A percentile compares a stretch with the other conserved stretches of the same genome.
phyloP scores from a whole-genome alignment of 2,888 invertebrate genomes.

The Apocheima hispidaria region DNA sequence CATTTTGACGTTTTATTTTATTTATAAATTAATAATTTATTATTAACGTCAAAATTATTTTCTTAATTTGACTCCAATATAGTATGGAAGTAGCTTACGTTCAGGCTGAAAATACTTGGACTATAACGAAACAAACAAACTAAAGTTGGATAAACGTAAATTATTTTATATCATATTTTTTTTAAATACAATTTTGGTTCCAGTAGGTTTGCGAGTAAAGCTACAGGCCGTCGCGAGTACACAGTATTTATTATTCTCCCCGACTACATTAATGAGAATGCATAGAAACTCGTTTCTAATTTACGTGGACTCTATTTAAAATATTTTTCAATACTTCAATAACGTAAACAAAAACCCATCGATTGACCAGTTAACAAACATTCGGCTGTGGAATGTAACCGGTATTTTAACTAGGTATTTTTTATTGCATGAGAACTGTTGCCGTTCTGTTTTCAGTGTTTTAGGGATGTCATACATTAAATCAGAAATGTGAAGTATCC shows the following conservation, averaged over 20 bases:
- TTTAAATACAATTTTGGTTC: background rate
- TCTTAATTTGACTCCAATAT: no score
- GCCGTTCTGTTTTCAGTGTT: slow-evolving; percentile 33
- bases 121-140: no score
- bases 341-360: slow-evolving; percentile 50
- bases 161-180: background rate
- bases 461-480: slow-evolving; percentile 9
- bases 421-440: slow-evolving; percentile 41
- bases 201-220: background rate
- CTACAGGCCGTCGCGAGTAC: slow-evolving; percentile 40
- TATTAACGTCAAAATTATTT: no score
- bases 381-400: slow-evolving; percentile 51
- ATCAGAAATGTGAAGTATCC: no score
- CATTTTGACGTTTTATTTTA: no score
- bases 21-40: no score
- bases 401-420: slow-evolving; percentile 52
- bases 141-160: no score
- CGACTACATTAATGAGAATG: slow-evolving; percentile 64
- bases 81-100: no score
- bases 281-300: slow-evolving; percentile 61
- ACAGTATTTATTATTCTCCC: slow-evolving; percentile 66
- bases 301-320: slow-evolving; percentile 48
- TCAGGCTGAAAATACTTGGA: no score
- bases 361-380: slow-evolving; percentile 48
- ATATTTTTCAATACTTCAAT: slow-evolving; percentile 46